Evolutionary conservation across 2,797 vertebrate genomes (phyloP), one percentile per base, ranked within the genome.

Genomic region (Hipposideros larvatus): DNA sequence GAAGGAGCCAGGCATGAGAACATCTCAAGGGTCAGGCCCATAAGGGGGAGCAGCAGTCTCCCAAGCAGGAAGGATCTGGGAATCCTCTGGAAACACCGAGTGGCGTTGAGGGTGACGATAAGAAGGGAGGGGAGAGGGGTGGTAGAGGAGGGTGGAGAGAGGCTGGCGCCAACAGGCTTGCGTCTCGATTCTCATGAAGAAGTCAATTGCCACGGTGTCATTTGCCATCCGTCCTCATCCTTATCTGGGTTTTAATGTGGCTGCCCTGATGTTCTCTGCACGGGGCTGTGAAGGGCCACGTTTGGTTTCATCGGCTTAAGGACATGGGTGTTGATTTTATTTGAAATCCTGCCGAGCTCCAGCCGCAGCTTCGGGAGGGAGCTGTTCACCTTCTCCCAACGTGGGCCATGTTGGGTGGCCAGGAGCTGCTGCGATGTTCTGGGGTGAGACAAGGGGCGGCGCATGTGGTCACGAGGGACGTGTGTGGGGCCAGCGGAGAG

Each of bases 151-250:
- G 22, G 3, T 43, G 26, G 65, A 34, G 41, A 63, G 34, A 26
- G 37, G 24, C 28, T 43, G 66, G 10, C 2, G 15, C 43, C 7
- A 1, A 0, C 41, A 14, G 18, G 7, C 55, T 19, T 34, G 1
- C 46, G 5, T 51, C 21, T 18, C 2, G 8, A 4, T 15, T 80
- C 73, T 65, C n/a, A 0, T 0, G 34, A 61, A 63, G 41, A 24
- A 70, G 8, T 5, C 5, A 2, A 0, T 15, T 55, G 63, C 78
- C 0, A 2, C 19, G 22, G 16, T 1, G 22, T 22, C 0, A 9
- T 37, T 16, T 31, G 15, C 41, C 24, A 19, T 90, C 19, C 0
- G 0, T 41, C 2, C 7, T 18, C 18, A 3, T 73, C 31, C 41
- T 28, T 41, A 28, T 16, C 66, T 31, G 79, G 16, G 26, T 9